Evolutionary conservation across 2,888 invertebrate genomes (phyloP).

Genomic region (Archips crataeganus): DNA sequence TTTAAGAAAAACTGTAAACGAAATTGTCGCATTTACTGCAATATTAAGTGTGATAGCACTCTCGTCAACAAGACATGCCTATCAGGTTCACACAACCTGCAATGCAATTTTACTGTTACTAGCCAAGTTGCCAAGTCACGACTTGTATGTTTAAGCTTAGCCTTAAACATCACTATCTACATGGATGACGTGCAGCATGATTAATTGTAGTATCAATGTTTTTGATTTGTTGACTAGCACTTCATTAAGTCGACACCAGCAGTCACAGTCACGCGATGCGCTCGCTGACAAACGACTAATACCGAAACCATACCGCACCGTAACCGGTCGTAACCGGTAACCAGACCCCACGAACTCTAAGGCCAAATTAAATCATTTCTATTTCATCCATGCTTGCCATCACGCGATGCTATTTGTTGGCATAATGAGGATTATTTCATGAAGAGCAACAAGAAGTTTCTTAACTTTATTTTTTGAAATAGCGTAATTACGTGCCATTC

Average conservation of each 20-base stretch:
- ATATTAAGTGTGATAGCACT: neutral
- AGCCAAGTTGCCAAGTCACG: constrained; percentile 41
- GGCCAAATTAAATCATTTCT: constrained; percentile 81
- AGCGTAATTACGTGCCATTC: too few species aligned
- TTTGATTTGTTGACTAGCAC: constrained; percentile 64
- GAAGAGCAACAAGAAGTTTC: neutral
- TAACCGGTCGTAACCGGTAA: constrained; percentile 40
- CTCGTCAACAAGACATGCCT: neutral
- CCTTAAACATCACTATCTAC: constrained; percentile 29
- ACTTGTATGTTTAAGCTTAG: constrained; percentile 24
- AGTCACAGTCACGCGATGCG: constrained; percentile 70
- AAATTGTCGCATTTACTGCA: neutral
- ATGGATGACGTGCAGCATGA: constrained; percentile 40
- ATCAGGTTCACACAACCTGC: constrained; percentile 32
- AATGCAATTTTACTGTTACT: constrained; percentile 36
- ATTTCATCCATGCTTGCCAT: constrained; percentile 71
- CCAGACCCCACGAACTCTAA: constrained; percentile 54
- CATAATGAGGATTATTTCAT: constrained; percentile 55
- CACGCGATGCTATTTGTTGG: constrained; percentile 69
- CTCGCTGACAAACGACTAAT: constrained; percentile 46
- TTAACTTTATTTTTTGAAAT: neutral
- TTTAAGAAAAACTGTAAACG: neutral
- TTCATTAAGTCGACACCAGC: constrained; percentile 79
- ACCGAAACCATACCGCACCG: constrained; percentile 35
- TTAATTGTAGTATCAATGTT: constrained; percentile 51